Evolutionary conservation across 1,140 invertebrate genomes (phyloP).

Genomic region (Coenobita brevimanus): DNA sequence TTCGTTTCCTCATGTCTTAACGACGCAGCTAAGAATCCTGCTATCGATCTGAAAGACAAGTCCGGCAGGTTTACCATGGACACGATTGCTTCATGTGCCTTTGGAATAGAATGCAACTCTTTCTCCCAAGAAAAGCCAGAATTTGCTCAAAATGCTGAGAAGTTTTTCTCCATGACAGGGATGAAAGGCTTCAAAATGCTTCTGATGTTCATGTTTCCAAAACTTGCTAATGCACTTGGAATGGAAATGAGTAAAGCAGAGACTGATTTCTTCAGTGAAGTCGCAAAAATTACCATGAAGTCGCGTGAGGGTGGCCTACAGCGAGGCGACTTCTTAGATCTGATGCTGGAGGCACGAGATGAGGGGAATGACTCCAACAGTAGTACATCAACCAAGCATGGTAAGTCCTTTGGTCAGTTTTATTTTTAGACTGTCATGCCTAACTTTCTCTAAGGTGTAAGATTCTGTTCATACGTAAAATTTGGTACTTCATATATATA

Average conservation of each 20-base stretch:
- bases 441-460: too few species aligned
- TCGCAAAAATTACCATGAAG: too few species aligned
- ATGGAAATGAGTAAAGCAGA: background rate
- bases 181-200: background rate
- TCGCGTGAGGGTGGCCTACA: slow-evolving; percentile 26
- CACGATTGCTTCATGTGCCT: slow-evolving; percentile 74
- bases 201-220: background rate
- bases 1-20: slow-evolving; percentile 40
- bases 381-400: too few species aligned
- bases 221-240: slow-evolving; percentile 1
- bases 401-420: too few species aligned
- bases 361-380: slow-evolving; percentile 69
- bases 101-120: slow-evolving; percentile 73
- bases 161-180: slow-evolving; percentile 23
- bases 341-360: slow-evolving; percentile 73
- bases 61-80: slow-evolving; percentile 75
- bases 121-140: slow-evolving; percentile 60
- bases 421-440: too few species aligned
- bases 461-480: too few species aligned
- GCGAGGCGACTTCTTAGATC: slow-evolving; percentile 73
- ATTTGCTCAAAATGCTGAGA: slow-evolving; percentile 57
- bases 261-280: too few species aligned
- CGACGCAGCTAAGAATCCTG: slow-evolving; percentile 33
- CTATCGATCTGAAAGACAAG: slow-evolving; percentile 63
- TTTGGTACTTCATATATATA: too few species aligned